Evolutionary conservation across 2,113 vertebrate genomes (phyloP).

Genomic region (Nicator chloris): DNA sequence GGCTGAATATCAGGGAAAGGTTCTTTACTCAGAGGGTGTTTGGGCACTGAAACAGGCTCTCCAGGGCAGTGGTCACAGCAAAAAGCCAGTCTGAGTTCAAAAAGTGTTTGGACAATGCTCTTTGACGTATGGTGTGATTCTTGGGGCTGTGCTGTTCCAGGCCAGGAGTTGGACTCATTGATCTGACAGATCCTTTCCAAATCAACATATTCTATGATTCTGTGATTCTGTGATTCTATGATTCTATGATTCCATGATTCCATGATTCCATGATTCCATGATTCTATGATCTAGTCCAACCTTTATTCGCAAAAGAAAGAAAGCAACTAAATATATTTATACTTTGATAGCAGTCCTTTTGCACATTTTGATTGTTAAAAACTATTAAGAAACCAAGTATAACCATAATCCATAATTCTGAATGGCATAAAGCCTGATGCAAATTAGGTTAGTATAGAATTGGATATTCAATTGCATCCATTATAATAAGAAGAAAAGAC

Average conservation of each 20-base stretch:
- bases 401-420: background rate
- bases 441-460: conserved; percentile 11
- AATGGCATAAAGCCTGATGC: background rate
- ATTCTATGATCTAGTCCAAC: background rate
- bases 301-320: background rate
- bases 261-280: background rate
- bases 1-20: background rate
- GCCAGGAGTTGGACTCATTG: background rate
- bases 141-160: background rate
- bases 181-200: background rate
- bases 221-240: background rate
- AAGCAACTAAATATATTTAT: background rate
- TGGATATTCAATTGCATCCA: background rate
- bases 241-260: background rate
- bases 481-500: conserved; percentile 7
- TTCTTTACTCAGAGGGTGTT: background rate
- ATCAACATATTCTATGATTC: background rate
- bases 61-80: background rate
- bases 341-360: background rate
- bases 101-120: background rate
- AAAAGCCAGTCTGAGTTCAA: background rate
- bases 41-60: background rate
- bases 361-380: conserved; percentile 3
- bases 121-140: too few relatives aligned
- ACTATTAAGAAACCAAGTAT: conserved; percentile 15